Conservation (phyloP, 1,140 invertebrate species). For the Contarinia nasturtii region DNA sequence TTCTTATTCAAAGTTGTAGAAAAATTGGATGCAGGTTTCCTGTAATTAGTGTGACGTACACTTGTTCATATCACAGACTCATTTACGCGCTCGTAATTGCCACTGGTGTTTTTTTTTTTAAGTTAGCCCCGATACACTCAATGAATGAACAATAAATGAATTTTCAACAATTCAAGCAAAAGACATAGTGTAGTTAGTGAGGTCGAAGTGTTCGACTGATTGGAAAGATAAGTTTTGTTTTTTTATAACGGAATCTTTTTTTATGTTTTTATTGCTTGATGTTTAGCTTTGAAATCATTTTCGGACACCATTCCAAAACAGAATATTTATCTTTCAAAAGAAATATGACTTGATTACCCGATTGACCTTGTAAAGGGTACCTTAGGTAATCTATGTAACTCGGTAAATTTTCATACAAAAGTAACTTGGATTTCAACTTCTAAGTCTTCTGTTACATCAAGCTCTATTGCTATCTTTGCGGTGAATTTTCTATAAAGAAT, state of each 20-base stretch:
- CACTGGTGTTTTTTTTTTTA: not conserved
- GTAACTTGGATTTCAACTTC: too few species aligned
- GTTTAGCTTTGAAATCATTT: not conserved
- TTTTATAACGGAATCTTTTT: not conserved
- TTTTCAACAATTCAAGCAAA: not conserved
- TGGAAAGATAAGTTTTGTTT: constrained; percentile 1
- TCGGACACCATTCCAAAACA: not conserved
- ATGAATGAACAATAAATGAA: not conserved
- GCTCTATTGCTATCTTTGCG: too few species aligned
- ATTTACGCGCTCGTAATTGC: not conserved
- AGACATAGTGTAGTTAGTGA: not conserved
- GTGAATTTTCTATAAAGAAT: too few species aligned
- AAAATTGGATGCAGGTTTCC: too few species aligned
- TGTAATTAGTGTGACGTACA: too few species aligned
- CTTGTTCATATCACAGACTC: too few species aligned
- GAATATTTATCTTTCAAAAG: not conserved
- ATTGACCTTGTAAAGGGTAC: not conserved
- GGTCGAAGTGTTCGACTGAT: not conserved
- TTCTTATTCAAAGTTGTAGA: too few species aligned
- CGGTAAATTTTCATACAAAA: too few species aligned
- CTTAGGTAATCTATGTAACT: not conserved
- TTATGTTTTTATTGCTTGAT: not conserved
- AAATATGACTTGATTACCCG: not conserved
- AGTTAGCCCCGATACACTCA: not conserved
- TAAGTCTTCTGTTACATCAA: too few species aligned